A percentile compares a stretch with the other conserved stretches of the same genome.
phyloP scores from a whole-genome alignment of 1,140 invertebrate species.

The Drosophila pachea region DNA sequence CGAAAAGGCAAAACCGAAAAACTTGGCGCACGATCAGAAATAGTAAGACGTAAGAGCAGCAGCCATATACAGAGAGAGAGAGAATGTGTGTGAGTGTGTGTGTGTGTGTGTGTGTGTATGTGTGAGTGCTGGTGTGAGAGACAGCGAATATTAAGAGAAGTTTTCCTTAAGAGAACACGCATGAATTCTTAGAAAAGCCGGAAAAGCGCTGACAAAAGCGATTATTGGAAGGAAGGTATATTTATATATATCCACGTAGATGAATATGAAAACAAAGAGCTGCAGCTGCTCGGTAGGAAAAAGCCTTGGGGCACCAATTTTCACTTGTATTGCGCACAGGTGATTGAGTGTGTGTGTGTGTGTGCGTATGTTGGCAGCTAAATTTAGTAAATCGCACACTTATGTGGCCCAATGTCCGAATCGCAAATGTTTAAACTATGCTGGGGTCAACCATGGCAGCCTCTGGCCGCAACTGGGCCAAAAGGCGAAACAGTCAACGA shows the following conservation, averaged over 20 bases:
- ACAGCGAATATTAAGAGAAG: constrained; percentile 26
- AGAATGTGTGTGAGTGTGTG: no score
- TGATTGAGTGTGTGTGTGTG: constrained; percentile 7
- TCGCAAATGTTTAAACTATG: constrained; percentile 66
- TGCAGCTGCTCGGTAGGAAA: constrained; percentile 16
- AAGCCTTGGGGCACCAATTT: constrained; percentile 44
- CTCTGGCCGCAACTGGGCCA: constrained; percentile 58
- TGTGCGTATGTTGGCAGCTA: constrained; percentile 48
- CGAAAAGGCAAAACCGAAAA: constrained; percentile 60
- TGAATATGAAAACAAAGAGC: constrained; percentile 42
- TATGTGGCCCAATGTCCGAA: constrained; percentile 75
- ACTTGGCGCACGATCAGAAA: constrained; percentile 63
- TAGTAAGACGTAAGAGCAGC: constrained; percentile 51
- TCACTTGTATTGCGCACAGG: constrained; percentile 40
- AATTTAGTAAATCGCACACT: constrained; percentile 74
- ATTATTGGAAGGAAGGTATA: constrained; percentile 16
- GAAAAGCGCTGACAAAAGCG: constrained; percentile 38
- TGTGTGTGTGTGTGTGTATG: no score
- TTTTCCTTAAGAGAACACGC: constrained; percentile 7
- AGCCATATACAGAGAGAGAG: background rate
- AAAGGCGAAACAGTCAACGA: constrained; percentile 74
- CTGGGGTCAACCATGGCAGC: constrained; percentile 59
- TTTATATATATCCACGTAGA: background rate
- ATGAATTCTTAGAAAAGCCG: constrained; percentile 36
- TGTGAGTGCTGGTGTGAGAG: background rate